Percentiles rank a stretch among this genome's conserved stretches.
Conservation (phyloP, 2,797 vertebrate species). For the Sphenopsis melanotis region DNA sequence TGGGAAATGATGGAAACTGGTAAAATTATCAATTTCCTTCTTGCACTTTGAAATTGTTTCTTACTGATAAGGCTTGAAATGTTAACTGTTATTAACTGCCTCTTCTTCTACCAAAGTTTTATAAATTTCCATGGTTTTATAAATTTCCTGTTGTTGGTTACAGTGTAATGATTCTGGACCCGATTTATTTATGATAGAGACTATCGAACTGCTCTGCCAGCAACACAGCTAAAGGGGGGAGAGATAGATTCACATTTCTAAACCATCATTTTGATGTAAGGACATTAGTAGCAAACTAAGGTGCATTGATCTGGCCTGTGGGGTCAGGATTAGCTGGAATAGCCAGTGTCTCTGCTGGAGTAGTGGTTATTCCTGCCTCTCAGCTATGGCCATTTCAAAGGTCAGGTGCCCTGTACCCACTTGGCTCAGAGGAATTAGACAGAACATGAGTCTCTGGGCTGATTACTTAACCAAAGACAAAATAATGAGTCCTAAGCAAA, state of each 20-base stretch:
- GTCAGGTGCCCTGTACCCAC: slow-evolving; percentile 82
- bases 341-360: slow-evolving; percentile 65
- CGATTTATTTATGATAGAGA: slow-evolving; percentile 65
- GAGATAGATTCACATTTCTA: slow-evolving; percentile 76
- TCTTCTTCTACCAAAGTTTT: slow-evolving; percentile 66
- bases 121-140: slow-evolving; percentile 65
- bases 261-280: slow-evolving; percentile 88
- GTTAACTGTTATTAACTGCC: slow-evolving; percentile 47
- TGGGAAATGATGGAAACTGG: slow-evolving; percentile 36
- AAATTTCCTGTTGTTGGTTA: slow-evolving; percentile 72
- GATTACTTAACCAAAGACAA: slow-evolving; percentile 96
- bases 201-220: slow-evolving; percentile 44
- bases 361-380: slow-evolving; percentile 75
- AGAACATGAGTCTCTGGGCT: slow-evolving; percentile 84
- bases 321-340: slow-evolving; percentile 87
- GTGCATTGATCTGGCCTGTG: slow-evolving; percentile 87
- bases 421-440: slow-evolving; percentile 83
- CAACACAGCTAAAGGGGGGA: slow-evolving; percentile 54
- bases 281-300: slow-evolving; percentile 91
- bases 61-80: slow-evolving; percentile 35
- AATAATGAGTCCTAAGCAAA: slow-evolving; percentile 99
- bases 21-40: slow-evolving; percentile 37
- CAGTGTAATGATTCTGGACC: slow-evolving; percentile 51
- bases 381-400: slow-evolving; percentile 81
- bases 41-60: slow-evolving; percentile 52